Percentiles rank a stretch among this genome's conserved stretches.
These are phyloP conservation scores for Telmatherina bonti DNA, from an alignment of 2,797 vertebrate species.

Conservation along the genomic window DNA sequence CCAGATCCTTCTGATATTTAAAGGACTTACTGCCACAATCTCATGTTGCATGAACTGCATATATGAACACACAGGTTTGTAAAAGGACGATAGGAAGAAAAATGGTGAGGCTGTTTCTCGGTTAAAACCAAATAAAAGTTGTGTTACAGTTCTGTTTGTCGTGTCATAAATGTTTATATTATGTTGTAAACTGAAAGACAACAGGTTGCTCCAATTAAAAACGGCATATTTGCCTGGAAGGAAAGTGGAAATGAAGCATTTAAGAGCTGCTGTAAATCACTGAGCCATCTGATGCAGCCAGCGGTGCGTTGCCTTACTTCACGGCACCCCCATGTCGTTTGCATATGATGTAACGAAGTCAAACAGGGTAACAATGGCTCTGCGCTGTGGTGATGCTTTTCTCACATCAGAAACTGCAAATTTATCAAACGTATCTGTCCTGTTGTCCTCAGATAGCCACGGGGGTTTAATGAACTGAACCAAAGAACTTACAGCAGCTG, in stretches of 20 bases:
- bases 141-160: neutral
- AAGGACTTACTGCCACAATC: too few species aligned
- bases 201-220: neutral
- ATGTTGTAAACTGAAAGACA: neutral
- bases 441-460: conserved; percentile 23
- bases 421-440: conserved; percentile 35
- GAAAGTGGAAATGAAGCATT: neutral
- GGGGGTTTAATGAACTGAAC: conserved; percentile 20
- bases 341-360: neutral
- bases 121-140: neutral
- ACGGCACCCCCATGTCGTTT: neutral
- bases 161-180: neutral
- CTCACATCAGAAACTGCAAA: conserved; percentile 21
- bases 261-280: neutral
- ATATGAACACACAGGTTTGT: too few species aligned
- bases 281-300: neutral
- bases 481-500: conserved; percentile 30
- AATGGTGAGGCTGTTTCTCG: conserved; percentile 1
- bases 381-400: neutral
- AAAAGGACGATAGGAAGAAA: neutral
- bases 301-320: neutral
- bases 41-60: too few species aligned
- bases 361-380: conserved; percentile 3
- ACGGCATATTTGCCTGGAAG: too few species aligned
- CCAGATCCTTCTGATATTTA: too few species aligned